Evolutionary conservation across 2,888 invertebrate genomes (phyloP).

Genomic region (Idaea straminata): DNA sequence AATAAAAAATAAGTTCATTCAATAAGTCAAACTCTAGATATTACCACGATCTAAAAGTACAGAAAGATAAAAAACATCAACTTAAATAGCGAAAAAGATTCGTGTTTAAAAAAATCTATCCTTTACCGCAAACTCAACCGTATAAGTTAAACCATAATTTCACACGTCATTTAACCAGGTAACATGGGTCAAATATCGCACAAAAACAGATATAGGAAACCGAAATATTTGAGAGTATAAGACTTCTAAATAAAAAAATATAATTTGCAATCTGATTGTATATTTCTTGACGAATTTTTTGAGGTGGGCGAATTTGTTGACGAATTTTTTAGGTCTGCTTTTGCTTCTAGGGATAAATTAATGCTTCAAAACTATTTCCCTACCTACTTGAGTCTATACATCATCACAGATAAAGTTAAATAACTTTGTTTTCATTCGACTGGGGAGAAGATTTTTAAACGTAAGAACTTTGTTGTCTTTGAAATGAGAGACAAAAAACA

Average conservation of each 20-base stretch:
- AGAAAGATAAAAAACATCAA: not conserved
- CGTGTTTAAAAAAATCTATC: conserved; percentile 5
- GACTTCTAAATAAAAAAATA: not conserved
- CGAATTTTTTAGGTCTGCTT: too few relatives aligned
- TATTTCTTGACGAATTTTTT: not conserved
- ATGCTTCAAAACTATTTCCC: too few relatives aligned
- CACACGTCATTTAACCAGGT: conserved; percentile 51
- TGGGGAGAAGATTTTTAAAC: too few relatives aligned
- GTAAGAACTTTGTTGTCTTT: too few relatives aligned
- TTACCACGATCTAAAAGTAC: not conserved
- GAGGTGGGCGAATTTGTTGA: not conserved
- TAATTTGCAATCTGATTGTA: not conserved
- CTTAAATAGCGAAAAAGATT: not conserved
- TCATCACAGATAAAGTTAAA: too few relatives aligned
- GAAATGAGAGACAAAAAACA: too few relatives aligned
- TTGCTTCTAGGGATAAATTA: too few relatives aligned
- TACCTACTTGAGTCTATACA: too few relatives aligned
- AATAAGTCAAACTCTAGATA: not conserved
- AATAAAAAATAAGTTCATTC: too few relatives aligned
- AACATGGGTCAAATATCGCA: conserved; percentile 49
- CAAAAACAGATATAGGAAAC: conserved; percentile 29
- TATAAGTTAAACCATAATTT: conserved; percentile 45
- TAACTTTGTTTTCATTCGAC: too few relatives aligned
- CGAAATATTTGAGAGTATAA: not conserved
- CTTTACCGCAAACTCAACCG: conserved; percentile 7